Conservation (phyloP, 2,888 invertebrate species). For the Cyaniris semiargus region DNA sequence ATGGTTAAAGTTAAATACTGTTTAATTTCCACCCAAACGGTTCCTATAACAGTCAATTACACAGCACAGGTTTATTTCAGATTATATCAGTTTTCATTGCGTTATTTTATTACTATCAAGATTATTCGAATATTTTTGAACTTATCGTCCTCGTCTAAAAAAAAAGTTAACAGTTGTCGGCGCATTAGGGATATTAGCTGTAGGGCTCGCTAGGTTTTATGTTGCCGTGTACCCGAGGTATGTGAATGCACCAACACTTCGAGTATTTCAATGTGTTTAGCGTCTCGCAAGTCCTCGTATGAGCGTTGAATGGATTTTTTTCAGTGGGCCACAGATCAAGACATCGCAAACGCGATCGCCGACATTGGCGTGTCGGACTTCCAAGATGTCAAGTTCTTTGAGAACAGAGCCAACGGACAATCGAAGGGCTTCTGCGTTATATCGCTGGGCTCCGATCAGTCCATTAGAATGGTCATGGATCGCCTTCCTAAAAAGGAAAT, state of each 20-base stretch:
- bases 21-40: constrained; percentile 74
- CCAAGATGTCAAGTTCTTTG: constrained; percentile 99
- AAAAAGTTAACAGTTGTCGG: not conserved
- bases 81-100: not conserved
- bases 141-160: not conserved
- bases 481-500: constrained; percentile 96
- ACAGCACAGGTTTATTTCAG: constrained; percentile 28
- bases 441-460: constrained; percentile 94
- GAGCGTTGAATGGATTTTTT: constrained; percentile 71
- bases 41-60: constrained; percentile 46
- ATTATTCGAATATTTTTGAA: not conserved
- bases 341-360: constrained; percentile 93
- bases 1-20: constrained; percentile 66
- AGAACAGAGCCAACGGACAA: constrained; percentile 98
- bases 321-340: constrained; percentile 99
- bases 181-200: not conserved
- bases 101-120: not conserved
- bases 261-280: constrained; percentile 44
- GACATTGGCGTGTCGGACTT: constrained; percentile 95
- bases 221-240: constrained; percentile 39
- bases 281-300: constrained; percentile 48
- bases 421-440: constrained; percentile 99
- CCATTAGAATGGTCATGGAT: constrained; percentile 94
- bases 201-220: constrained; percentile 1
- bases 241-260: constrained; percentile 37